Conservation (phyloP, 2,888 invertebrate genomes). For the Lasioglossum calceatum region DNA sequence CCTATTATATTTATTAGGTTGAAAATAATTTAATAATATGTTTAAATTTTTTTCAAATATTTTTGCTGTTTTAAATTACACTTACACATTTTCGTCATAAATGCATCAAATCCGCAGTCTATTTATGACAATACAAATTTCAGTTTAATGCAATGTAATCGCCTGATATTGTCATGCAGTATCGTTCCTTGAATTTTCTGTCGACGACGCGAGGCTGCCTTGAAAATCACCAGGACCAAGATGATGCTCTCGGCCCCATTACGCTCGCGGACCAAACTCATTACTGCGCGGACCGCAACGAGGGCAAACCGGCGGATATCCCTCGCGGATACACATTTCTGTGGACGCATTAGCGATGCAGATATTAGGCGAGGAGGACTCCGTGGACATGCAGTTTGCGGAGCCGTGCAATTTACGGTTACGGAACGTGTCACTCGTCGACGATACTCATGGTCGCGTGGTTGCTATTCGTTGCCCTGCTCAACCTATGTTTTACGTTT, state of each 20-base stretch:
- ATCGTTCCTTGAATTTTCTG: neutral
- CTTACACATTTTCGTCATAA: too few relatives aligned
- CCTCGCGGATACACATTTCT: slow-evolving; percentile 47
- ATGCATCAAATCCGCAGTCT: too few relatives aligned
- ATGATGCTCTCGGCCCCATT: slow-evolving; percentile 79
- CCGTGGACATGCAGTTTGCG: slow-evolving; percentile 67
- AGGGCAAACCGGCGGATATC: slow-evolving; percentile 72
- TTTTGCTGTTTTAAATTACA: too few relatives aligned
- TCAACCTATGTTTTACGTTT: neutral
- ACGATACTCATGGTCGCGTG: neutral
- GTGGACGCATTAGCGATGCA: slow-evolving; percentile 57
- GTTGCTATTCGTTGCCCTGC: neutral
- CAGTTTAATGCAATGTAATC: too few relatives aligned
- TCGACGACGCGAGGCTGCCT: slow-evolving; percentile 40
- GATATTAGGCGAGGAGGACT: slow-evolving; percentile 58
- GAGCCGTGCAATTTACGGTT: slow-evolving; percentile 64
- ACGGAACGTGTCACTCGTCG: slow-evolving; percentile 72
- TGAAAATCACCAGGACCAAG: slow-evolving; percentile 63
- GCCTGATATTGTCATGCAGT: neutral
- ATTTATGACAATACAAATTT: too few relatives aligned
- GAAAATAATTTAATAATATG: too few relatives aligned
- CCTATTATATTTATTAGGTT: too few relatives aligned
- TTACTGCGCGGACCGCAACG: slow-evolving; percentile 81
- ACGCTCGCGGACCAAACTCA: slow-evolving; percentile 80
- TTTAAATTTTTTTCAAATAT: too few relatives aligned